Percentiles rank a stretch among this genome's conserved stretches.
These are phyloP conservation scores for Macrotus californicus DNA, from an alignment of 2,113 vertebrate species.

Conservation along the genomic window DNA sequence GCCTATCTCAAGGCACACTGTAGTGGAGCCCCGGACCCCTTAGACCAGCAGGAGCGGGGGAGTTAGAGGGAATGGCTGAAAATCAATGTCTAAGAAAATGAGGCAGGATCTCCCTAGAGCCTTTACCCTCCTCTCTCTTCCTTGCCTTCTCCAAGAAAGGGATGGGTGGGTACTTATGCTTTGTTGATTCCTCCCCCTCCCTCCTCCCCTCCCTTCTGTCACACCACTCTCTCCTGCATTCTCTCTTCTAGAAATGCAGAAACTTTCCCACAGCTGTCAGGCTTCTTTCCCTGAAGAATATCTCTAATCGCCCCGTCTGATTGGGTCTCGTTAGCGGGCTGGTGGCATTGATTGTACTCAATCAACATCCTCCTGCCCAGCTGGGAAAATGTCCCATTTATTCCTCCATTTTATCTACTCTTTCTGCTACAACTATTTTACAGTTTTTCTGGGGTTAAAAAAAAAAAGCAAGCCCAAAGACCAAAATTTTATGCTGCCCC, in stretches of 20 bases:
- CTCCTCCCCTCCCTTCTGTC: background rate
- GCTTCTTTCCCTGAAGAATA: conserved; percentile 70
- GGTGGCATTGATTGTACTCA: conserved; percentile 73
- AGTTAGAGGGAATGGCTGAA: background rate
- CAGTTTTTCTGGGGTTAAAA: conserved; percentile 38
- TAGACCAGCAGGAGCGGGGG: background rate
- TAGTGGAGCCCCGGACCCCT: background rate
- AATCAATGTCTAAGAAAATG: background rate
- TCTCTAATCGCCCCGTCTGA: conserved; percentile 72
- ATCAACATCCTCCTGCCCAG: conserved; percentile 71
- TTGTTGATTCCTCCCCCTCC: background rate
- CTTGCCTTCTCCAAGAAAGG: background rate
- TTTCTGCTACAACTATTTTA: conserved; percentile 61
- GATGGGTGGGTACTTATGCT: background rate
- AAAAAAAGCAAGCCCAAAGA: background rate
- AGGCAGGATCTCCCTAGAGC: background rate
- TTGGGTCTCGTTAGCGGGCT: conserved; percentile 73
- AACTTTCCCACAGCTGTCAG: conserved; percentile 65
- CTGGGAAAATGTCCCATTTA: conserved; percentile 73
- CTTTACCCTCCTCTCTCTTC: background rate
- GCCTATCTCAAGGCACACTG: background rate
- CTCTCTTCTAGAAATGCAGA: conserved; percentile 45
- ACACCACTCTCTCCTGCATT: background rate
- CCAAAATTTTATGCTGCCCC: background rate
- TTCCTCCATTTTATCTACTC: conserved; percentile 59